Evolutionary conservation across 2,888 invertebrate genomes (phyloP).

Genomic region (Mystacides longicornis): DNA sequence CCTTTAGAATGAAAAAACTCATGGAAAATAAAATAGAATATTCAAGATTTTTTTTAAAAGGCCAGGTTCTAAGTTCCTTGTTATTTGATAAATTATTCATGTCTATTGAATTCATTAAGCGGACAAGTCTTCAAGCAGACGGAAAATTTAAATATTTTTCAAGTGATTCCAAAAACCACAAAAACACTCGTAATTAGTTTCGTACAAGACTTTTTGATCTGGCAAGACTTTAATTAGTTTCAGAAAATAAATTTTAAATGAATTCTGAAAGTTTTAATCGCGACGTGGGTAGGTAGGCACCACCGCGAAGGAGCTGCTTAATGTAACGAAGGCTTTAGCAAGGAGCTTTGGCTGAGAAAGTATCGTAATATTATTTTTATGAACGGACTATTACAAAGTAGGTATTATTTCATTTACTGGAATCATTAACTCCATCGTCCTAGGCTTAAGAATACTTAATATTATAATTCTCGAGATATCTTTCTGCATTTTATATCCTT

Average conservation of each 20-base stretch:
- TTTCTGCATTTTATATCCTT: too few relatives aligned
- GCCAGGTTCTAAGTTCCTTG: too few relatives aligned
- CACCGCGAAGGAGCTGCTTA: too few relatives aligned
- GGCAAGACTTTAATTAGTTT: slow-evolving; percentile 8
- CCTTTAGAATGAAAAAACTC: too few relatives aligned
- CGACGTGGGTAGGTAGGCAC: not conserved
- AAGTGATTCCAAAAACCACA: slow-evolving; percentile 10
- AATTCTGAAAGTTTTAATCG: not conserved
- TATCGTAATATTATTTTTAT: not conserved
- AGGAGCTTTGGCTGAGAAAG: not conserved
- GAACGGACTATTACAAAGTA: not conserved
- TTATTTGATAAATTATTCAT: slow-evolving; percentile 6
- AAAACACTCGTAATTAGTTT: slow-evolving; percentile 11
- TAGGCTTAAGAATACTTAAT: too few relatives aligned
- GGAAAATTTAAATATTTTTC: slow-evolving; percentile 8
- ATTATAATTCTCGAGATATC: too few relatives aligned
- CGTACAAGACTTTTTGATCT: slow-evolving; percentile 6
- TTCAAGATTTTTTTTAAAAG: too few relatives aligned
- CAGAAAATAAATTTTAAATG: slow-evolving; percentile 8
- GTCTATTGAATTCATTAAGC: not conserved
- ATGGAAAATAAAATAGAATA: too few relatives aligned
- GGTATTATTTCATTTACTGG: not conserved
- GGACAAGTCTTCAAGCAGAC: not conserved
- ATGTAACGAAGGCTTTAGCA: not conserved
- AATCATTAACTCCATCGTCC: too few relatives aligned